Evolutionary conservation across 2,888 invertebrate genomes (phyloP).

Genomic region (Aethes cnicana): DNA sequence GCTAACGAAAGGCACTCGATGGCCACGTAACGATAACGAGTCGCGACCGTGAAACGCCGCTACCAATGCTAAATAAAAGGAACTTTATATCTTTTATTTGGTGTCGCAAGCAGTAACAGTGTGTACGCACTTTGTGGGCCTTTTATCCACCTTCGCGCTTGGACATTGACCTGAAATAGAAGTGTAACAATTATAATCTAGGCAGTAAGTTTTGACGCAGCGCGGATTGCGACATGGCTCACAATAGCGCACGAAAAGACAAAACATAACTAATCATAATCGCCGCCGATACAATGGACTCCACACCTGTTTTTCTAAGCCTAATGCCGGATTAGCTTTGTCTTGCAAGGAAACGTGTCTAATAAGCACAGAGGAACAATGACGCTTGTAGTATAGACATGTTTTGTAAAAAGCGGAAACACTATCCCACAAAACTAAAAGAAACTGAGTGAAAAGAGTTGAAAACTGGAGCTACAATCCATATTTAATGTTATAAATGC

Average conservation of each 20-base stretch:
- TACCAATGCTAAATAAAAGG: constrained; percentile 26
- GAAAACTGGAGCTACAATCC: too few species aligned
- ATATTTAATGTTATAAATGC: too few species aligned
- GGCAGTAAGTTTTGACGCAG: constrained; percentile 18
- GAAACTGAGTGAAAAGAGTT: too few species aligned
- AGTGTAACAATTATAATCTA: constrained; percentile 49
- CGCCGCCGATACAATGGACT: constrained; percentile 13
- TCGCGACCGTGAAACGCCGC: constrained; percentile 26
- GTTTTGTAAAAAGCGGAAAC: too few species aligned
- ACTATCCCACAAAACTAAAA: too few species aligned
- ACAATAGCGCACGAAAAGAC: constrained; percentile 30
- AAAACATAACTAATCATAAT: constrained; percentile 25
- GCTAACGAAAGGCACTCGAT: constrained; percentile 18
- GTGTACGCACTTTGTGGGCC: constrained; percentile 28
- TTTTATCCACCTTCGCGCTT: constrained; percentile 42
- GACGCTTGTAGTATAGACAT: too few species aligned
- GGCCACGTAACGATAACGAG: constrained; percentile 24
- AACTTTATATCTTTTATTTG: constrained; percentile 26
- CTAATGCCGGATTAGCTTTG: constrained; percentile 20
- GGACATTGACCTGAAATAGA: constrained; percentile 67
- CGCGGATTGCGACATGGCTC: constrained; percentile 12
- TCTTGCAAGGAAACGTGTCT: constrained; percentile 16
- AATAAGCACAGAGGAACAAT: neutral
- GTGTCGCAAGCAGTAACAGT: constrained; percentile 24
- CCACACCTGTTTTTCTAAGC: constrained; percentile 16